These are phyloP conservation scores for Macrotus californicus DNA, from an alignment of 2,113 vertebrate species.

Conservation along the genomic window DNA sequence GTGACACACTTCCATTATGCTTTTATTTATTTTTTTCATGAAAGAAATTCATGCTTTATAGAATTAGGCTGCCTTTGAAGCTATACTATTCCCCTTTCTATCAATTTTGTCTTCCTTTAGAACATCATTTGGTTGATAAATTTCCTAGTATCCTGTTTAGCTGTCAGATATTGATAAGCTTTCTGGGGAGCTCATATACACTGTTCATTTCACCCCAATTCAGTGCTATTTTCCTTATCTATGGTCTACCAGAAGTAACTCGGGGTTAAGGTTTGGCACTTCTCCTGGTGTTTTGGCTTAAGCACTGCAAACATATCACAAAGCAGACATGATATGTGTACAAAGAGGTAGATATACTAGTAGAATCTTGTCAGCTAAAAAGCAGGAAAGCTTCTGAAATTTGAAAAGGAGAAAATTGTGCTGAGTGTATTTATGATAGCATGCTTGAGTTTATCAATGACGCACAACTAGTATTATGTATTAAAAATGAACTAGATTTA, in stretches of 20 bases:
- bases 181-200: slow-evolving; percentile 54
- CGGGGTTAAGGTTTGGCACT: slow-evolving; percentile 61
- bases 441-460: slow-evolving; percentile 22
- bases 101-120: slow-evolving; percentile 56
- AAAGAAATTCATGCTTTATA: slow-evolving; percentile 39
- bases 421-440: slow-evolving; percentile 16
- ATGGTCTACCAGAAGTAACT: slow-evolving; percentile 56
- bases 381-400: slow-evolving; percentile 12
- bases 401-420: slow-evolving; percentile 16
- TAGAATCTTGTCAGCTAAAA: slow-evolving; percentile 52
- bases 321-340: slow-evolving; percentile 47
- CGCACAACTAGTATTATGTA: slow-evolving; percentile 10
- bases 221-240: slow-evolving; percentile 56
- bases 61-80: slow-evolving; percentile 58
- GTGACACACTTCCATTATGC: slow-evolving; percentile 52
- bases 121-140: slow-evolving; percentile 62
- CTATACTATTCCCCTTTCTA: slow-evolving; percentile 19
- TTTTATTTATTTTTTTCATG: slow-evolving; percentile 55
- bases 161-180: slow-evolving; percentile 63
- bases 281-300: slow-evolving; percentile 55
- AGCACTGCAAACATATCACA: slow-evolving; percentile 44
- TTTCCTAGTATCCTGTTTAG: slow-evolving; percentile 60
- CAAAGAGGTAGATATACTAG: slow-evolving; percentile 28
- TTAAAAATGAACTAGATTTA: slow-evolving; percentile 30
- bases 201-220: slow-evolving; percentile 49